Conservation (phyloP, 2,888 invertebrate species). For the Hydrotaea cyrtoneurina region DNA sequence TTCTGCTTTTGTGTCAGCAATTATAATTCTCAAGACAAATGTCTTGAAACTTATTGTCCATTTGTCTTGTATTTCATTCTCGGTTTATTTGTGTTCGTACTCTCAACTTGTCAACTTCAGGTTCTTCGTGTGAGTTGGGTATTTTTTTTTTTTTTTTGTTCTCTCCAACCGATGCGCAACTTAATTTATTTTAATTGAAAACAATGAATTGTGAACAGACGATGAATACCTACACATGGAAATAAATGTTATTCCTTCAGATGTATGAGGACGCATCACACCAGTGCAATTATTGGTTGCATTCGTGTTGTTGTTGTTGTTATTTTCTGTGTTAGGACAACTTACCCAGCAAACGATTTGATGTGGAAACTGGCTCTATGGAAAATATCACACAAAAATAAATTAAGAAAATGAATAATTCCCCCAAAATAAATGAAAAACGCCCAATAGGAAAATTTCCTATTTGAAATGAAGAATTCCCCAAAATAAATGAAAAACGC, state of each 20-base stretch:
- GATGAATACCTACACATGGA: too few relatives aligned
- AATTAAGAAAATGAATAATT: not conserved
- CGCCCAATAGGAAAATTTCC: too few relatives aligned
- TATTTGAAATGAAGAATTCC: too few relatives aligned
- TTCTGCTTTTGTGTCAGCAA: constrained; percentile 11
- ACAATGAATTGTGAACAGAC: constrained; percentile 75
- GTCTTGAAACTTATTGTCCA: constrained; percentile 37
- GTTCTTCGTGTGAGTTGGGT: not conserved
- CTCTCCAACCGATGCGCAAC: constrained; percentile 75
- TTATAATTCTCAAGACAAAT: constrained; percentile 46
- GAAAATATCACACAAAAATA: too few relatives aligned
- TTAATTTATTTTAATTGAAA: constrained; percentile 80
- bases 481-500: too few relatives aligned
- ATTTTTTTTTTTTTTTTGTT: not conserved
- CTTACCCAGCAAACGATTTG: not conserved
- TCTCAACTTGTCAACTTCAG: constrained; percentile 11
- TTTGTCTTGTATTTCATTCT: constrained; percentile 30
- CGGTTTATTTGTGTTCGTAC: not conserved
- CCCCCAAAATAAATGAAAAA: too few relatives aligned
- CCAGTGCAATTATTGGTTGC: not conserved
- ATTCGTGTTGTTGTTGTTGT: too few relatives aligned
- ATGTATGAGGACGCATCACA: not conserved
- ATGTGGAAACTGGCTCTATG: too few relatives aligned
- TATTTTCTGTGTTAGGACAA: too few relatives aligned
- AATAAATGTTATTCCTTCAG: not conserved